phyloP scores from a whole-genome alignment of 2,888 invertebrate genomes.

The Leptopterna dolabrata region DNA sequence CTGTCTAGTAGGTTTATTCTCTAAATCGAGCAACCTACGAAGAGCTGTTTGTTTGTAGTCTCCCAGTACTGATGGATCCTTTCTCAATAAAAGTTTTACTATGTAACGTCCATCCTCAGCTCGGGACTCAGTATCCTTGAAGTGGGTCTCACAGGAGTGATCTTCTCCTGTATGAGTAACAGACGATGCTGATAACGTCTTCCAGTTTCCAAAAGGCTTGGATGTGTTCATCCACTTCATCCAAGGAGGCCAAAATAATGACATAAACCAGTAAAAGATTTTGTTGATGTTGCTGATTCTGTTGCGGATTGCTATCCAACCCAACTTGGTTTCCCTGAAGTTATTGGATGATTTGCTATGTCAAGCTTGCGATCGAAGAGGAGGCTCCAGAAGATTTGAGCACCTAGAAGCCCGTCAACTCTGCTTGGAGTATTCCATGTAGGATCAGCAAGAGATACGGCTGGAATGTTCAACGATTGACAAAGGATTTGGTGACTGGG shows the following conservation, averaged over 20 bases:
- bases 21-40: no score
- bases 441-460: constrained; percentile 42
- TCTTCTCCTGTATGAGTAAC: no score
- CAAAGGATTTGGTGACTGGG: background rate
- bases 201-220: no score
- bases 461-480: background rate
- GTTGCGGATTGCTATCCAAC: background rate
- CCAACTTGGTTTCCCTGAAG: background rate
- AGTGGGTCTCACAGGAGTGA: no score
- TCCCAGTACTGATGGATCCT: background rate
- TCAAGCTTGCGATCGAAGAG: background rate
- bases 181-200: no score
- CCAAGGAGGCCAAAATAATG: constrained; percentile 19
- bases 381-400: constrained; percentile 36
- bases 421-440: constrained; percentile 24
- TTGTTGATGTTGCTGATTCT: background rate
- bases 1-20: constrained; percentile 60
- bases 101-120: constrained; percentile 6
- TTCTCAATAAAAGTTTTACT: background rate
- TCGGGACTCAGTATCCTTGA: background rate
- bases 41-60: no score
- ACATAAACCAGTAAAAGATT: background rate
- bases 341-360: background rate
- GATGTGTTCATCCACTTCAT: no score
- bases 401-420: constrained; percentile 44